Conservation (phyloP, 1,140 invertebrate genomes). For the Bombus confusus region DNA sequence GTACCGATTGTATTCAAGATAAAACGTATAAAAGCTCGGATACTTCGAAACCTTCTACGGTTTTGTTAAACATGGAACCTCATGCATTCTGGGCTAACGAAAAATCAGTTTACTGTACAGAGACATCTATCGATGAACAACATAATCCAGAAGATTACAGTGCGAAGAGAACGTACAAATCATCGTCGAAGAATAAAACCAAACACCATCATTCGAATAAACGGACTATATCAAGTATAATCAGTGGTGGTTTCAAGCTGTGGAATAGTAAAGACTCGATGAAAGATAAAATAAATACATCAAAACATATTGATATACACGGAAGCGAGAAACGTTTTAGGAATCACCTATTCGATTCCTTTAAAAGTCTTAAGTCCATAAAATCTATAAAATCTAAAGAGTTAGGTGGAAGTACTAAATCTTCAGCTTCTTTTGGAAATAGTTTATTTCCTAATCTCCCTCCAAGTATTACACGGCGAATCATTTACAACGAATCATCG, state of each 20-base stretch:
- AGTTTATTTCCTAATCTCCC: background rate
- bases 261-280: background rate
- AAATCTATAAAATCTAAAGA: background rate
- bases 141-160: background rate
- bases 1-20: background rate
- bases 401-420: background rate
- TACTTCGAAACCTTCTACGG: constrained; percentile 12
- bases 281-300: background rate
- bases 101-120: background rate
- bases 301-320: no score
- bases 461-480: constrained; percentile 2
- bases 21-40: background rate
- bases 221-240: background rate
- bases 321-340: background rate
- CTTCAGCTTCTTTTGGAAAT: background rate
- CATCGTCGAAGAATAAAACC: background rate
- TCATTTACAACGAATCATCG: constrained; percentile 26
- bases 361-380: background rate
- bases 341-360: background rate
- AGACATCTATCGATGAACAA: background rate
- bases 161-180: background rate
- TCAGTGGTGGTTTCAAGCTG: background rate
- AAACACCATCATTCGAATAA: background rate
- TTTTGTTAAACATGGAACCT: constrained; percentile 2
- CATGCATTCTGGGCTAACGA: background rate